phyloP scores from a whole-genome alignment of 2,797 vertebrate genomes.

The Brachyalestes nurse region DNA sequence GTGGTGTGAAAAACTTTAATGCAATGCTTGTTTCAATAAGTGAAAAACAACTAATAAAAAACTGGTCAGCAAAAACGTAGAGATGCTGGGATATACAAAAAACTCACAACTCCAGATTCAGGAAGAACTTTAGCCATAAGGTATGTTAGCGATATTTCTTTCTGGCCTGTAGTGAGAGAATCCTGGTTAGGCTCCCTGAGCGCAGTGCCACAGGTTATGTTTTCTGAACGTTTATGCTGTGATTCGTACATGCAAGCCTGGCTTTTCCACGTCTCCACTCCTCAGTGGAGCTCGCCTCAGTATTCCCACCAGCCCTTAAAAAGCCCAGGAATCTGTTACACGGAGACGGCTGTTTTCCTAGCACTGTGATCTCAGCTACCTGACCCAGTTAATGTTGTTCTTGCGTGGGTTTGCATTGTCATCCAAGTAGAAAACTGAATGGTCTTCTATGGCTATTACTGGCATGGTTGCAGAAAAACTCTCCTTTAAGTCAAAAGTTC shows the following conservation, averaged over 20 bases:
- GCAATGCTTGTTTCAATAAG: too few relatives aligned
- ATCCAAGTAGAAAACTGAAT: conserved; percentile 51
- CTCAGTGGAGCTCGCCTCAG: not conserved
- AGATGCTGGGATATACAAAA: too few relatives aligned
- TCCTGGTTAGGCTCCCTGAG: conserved; percentile 13
- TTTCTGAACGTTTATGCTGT: conserved; percentile 30
- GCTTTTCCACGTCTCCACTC: not conserved
- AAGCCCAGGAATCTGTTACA: conserved; percentile 47
- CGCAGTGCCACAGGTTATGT: conserved; percentile 20
- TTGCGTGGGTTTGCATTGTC: conserved; percentile 53
- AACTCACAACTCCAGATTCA: not conserved
- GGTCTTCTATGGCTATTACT: conserved; percentile 46
- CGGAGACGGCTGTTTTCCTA: conserved; percentile 50
- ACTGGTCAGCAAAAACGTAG: too few relatives aligned
- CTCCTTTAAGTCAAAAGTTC: conserved; percentile 40
- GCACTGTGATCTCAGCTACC: conserved; percentile 45
- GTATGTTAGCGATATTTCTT: conserved; percentile 32
- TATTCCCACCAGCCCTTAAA: conserved; percentile 38
- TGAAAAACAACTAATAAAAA: too few relatives aligned
- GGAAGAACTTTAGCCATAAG: not conserved
- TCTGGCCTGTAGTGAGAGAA: conserved; percentile 21
- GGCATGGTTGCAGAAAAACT: conserved; percentile 42
- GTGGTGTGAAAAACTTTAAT: too few relatives aligned
- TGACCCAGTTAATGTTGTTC: conserved; percentile 45
- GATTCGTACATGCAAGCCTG: conserved; percentile 19